A percentile compares a stretch with the other conserved stretches of the same genome.
Conservation (phyloP, 2,888 invertebrate species). For the Apoda limacodes region DNA sequence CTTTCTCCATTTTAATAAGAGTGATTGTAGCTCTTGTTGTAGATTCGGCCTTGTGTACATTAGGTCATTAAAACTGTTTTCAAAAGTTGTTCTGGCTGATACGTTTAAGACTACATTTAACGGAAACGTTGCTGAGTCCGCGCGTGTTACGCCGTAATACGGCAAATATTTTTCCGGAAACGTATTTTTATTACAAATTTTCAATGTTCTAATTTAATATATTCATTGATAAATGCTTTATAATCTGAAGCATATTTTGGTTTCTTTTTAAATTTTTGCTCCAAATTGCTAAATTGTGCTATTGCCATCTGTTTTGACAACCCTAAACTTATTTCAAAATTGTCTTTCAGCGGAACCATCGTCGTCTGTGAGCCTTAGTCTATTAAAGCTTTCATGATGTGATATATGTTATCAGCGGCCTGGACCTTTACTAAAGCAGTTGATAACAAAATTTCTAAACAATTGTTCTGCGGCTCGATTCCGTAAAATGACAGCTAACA, state of each 20-base stretch:
- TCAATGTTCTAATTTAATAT: slow-evolving; percentile 10
- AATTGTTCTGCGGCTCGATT: no score
- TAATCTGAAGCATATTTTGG: slow-evolving; percentile 7
- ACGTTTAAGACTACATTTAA: slow-evolving; percentile 18
- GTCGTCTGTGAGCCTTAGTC: slow-evolving; percentile 19
- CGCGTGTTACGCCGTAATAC: slow-evolving; percentile 14
- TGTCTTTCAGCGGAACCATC: slow-evolving; percentile 8
- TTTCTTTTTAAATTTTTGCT: slow-evolving; percentile 9
- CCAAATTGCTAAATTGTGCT: slow-evolving; percentile 13
- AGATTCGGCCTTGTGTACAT: slow-evolving; percentile 18
- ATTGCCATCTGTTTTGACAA: no score
- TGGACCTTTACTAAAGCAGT: slow-evolving; percentile 11
- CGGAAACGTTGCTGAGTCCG: slow-evolving; percentile 15
- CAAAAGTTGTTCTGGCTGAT: slow-evolving; percentile 9
- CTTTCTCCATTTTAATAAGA: no score
- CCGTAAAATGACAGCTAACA: no score
- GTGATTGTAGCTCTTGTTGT: slow-evolving; percentile 15
- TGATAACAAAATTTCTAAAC: slow-evolving; percentile 8
- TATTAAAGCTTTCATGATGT: slow-evolving; percentile 7
- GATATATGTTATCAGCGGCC: slow-evolving; percentile 8
- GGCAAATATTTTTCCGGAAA: slow-evolving; percentile 12
- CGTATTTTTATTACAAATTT: not conserved
- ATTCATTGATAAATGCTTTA: slow-evolving; percentile 11
- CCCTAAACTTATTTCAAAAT: no score
- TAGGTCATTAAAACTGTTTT: slow-evolving; percentile 14